These are phyloP conservation scores for Eurytoma californica DNA, from an alignment of 2,888 invertebrate species.

Conservation along the genomic window DNA sequence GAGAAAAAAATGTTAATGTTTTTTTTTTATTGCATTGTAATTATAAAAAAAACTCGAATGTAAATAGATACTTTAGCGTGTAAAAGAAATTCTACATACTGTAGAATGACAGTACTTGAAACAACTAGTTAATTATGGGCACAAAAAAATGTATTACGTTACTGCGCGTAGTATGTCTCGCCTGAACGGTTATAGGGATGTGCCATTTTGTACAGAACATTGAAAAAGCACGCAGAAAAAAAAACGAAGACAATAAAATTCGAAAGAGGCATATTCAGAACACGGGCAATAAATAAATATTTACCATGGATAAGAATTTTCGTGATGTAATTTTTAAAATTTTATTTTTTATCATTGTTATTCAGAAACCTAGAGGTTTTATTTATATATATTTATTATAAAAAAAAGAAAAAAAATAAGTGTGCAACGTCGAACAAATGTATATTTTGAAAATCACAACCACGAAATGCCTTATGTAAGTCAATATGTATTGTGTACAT, in stretches of 20 bases:
- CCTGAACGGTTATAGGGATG: slow-evolving; percentile 68
- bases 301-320: slow-evolving; percentile 27
- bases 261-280: slow-evolving; percentile 41
- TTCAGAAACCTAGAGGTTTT: slow-evolving; percentile 13
- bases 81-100: slow-evolving; percentile 58
- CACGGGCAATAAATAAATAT: slow-evolving; percentile 38
- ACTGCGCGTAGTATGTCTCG: slow-evolving; percentile 45
- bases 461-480: slow-evolving; percentile 55
- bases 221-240: slow-evolving; percentile 25
- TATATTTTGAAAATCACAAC: slow-evolving; percentile 35
- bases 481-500: slow-evolving; percentile 68
- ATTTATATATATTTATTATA: slow-evolving; percentile 26
- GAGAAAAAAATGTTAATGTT: slow-evolving; percentile 59
- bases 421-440: slow-evolving; percentile 27
- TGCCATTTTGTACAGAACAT: slow-evolving; percentile 73
- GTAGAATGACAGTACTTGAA: slow-evolving; percentile 68
- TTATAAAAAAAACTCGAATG: slow-evolving; percentile 61
- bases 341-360: slow-evolving; percentile 35
- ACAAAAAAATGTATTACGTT: slow-evolving; percentile 45
- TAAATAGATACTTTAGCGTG: slow-evolving; percentile 63
- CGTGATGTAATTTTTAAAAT: slow-evolving; percentile 28
- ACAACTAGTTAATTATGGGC: slow-evolving; percentile 54
- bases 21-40: slow-evolving; percentile 17
- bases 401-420: slow-evolving; percentile 25
- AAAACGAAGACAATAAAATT: slow-evolving; percentile 35